phyloP scores from a whole-genome alignment of 2,113 vertebrate species.

The Caranx ignobilis region DNA sequence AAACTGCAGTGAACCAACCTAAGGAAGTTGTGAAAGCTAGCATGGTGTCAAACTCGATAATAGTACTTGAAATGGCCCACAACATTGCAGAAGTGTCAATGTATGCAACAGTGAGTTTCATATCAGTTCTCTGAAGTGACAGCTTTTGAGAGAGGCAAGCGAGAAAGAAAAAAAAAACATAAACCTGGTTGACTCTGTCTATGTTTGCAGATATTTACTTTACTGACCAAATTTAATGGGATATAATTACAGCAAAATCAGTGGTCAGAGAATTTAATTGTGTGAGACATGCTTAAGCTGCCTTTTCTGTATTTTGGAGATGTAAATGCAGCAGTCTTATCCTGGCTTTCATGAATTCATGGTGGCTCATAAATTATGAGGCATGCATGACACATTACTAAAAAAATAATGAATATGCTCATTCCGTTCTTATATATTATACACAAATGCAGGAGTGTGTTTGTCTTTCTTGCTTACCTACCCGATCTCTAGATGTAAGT shows the following conservation, averaged over 20 bases:
- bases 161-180: neutral
- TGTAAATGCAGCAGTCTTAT: neutral
- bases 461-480: neutral
- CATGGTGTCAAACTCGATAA: constrained; percentile 5
- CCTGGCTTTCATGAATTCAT: neutral
- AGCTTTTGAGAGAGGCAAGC: neutral
- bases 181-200: neutral
- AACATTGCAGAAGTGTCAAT: neutral
- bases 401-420: neutral
- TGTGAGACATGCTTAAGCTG: neutral
- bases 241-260: neutral
- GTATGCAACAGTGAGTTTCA: constrained; percentile 1
- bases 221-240: neutral
- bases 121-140: neutral
- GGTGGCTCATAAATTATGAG: neutral
- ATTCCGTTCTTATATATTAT: neutral
- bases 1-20: neutral
- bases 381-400: neutral
- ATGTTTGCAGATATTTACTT: constrained; percentile 11
- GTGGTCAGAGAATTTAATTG: neutral
- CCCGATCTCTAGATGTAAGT: too few species aligned
- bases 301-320: constrained; percentile 18
- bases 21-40: constrained; percentile 6
- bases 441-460: neutral
- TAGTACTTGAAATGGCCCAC: neutral